phyloP scores from a whole-genome alignment of 2,888 invertebrate genomes.

The Mythimna impura region DNA sequence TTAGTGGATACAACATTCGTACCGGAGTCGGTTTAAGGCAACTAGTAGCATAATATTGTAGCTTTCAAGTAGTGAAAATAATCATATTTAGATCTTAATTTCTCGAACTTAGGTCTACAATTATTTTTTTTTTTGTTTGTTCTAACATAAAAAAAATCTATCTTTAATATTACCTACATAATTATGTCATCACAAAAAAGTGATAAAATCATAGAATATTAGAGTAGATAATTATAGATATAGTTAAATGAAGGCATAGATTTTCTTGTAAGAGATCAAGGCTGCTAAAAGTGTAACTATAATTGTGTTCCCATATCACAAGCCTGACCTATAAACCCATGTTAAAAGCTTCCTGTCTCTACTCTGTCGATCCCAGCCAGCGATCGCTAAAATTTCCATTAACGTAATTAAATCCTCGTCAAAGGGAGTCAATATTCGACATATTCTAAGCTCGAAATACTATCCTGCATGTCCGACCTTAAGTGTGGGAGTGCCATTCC shows the following conservation, averaged over 20 bases:
- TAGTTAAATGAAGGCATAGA: background rate
- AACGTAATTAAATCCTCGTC: conserved; percentile 55
- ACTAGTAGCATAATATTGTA: no score
- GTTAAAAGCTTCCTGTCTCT: conserved; percentile 41
- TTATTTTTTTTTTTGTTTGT: no score
- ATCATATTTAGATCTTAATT: no score
- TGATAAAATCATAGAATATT: no score
- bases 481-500: background rate
- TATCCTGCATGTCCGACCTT: background rate
- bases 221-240: no score
- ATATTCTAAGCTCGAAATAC: conserved; percentile 17
- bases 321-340: conserved; percentile 13
- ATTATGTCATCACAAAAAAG: no score
- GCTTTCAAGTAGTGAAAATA: no score
- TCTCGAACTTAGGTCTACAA: no score
- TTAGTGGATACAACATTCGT: no score
- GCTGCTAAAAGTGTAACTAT: conserved; percentile 2
- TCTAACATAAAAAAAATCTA: no score
- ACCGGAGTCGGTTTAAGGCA: no score
- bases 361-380: conserved; percentile 31
- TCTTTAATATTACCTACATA: no score
- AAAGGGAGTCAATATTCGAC: conserved; percentile 39
- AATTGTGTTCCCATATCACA: conserved; percentile 30
- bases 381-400: conserved; percentile 52
- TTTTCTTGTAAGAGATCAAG: background rate